Conservation (phyloP, 1,140 invertebrate genomes). For the Hylyphantes graminicola region DNA sequence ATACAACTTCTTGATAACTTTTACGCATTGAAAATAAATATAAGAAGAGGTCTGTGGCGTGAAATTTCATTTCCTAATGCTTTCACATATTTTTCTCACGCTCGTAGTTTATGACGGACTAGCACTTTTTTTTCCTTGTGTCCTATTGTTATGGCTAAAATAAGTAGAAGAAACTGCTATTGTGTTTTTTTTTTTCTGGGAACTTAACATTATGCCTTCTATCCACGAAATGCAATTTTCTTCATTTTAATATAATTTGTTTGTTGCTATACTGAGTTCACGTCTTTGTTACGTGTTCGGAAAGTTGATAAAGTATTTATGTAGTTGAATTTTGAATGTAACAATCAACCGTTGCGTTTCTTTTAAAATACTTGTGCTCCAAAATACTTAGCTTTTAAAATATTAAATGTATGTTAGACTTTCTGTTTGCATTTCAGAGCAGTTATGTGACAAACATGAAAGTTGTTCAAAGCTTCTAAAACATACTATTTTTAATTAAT, state of each 20-base stretch:
- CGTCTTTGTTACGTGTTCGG: slow-evolving; percentile 3
- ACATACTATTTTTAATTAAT: too few relatives aligned
- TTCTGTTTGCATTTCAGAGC: too few relatives aligned
- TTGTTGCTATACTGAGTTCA: neutral
- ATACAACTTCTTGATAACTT: too few relatives aligned
- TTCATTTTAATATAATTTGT: neutral
- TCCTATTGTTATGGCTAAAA: slow-evolving; percentile 5
- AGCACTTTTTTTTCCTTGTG: neutral
- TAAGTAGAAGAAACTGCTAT: slow-evolving; percentile 3
- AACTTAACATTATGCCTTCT: neutral
- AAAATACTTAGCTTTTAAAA: too few relatives aligned
- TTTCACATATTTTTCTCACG: slow-evolving; percentile 10
- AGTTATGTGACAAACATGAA: too few relatives aligned
- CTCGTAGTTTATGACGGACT: neutral
- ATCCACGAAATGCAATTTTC: slow-evolving; percentile 6
- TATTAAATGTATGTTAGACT: too few relatives aligned
- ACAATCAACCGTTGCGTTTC: too few relatives aligned
- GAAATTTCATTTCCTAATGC: slow-evolving; percentile 6
- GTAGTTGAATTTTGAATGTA: slow-evolving; percentile 4
- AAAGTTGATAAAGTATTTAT: neutral
- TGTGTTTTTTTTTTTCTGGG: neutral
- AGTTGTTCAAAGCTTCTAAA: too few relatives aligned
- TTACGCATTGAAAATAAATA: too few relatives aligned
- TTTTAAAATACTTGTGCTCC: too few relatives aligned
- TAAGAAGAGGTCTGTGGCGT: neutral